A percentile compares a stretch with the other conserved stretches of the same genome.
These are phyloP conservation scores for Heliocidaris tuberculata DNA, from an alignment of 35 echinoderm and acorn worm species.

Conservation along the genomic window DNA sequence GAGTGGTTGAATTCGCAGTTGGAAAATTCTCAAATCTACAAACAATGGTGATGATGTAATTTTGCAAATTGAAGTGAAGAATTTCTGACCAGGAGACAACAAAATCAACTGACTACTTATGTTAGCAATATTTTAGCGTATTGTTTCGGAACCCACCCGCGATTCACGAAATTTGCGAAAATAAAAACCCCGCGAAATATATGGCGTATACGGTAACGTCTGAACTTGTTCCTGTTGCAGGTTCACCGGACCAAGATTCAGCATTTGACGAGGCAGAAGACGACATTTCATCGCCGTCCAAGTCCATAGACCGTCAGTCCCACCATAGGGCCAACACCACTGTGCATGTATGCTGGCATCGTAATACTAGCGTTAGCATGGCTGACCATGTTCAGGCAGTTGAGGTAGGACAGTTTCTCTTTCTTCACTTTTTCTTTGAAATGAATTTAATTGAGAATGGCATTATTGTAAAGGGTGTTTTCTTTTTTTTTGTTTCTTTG, in stretches of 20 bases:
- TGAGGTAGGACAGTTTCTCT: constrained; percentile 61
- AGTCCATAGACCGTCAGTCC: constrained; percentile 85
- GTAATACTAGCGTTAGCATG: constrained; percentile 98
- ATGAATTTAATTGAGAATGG: neutral
- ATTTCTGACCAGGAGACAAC: no score
- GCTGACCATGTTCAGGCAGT: constrained; percentile 85
- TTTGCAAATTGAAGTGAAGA: no score
- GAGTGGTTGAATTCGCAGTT: no score
- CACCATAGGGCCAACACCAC: constrained; percentile 98
- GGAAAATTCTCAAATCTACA: no score
- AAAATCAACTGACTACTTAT: no score
- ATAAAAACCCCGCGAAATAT: no score
- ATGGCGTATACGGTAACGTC: no score
- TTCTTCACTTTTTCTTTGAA: neutral
- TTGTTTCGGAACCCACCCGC: no score
- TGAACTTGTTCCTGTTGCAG: neutral
- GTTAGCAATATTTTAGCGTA: no score
- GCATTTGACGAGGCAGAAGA: constrained; percentile 92
- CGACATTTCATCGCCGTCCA: constrained; percentile 79
- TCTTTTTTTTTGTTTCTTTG: no score
- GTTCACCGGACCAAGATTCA: constrained; percentile 76
- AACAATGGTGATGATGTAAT: no score
- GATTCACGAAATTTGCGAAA: no score
- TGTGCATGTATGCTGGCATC: constrained; percentile 97
- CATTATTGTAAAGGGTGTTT: neutral